Evolutionary conservation across 2,113 vertebrate species (phyloP).

Genomic region (Regulus satrapa): DNA sequence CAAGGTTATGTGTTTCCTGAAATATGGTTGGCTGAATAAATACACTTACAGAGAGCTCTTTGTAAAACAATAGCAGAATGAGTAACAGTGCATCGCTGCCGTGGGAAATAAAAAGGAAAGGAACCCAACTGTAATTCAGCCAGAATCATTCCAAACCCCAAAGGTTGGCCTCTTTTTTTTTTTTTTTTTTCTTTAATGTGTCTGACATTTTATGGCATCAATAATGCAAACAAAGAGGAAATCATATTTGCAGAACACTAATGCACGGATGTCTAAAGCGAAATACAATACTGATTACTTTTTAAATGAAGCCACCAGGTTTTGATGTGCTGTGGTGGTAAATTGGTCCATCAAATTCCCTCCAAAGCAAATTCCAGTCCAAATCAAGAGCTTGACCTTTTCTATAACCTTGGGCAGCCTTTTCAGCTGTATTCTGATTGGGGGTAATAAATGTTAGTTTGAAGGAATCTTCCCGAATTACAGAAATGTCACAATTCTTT

Average conservation of each 20-base stretch:
- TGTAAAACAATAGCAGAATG: constrained; percentile 40
- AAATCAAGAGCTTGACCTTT: constrained; percentile 44
- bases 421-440: constrained; percentile 25
- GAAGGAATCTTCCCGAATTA: background rate
- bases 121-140: constrained; percentile 42
- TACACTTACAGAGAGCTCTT: background rate
- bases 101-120: constrained; percentile 51
- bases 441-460: background rate
- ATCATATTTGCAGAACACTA: constrained; percentile 56
- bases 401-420: constrained; percentile 28
- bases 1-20: constrained; percentile 1
- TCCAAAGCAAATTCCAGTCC: constrained; percentile 48
- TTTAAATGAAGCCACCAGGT: constrained; percentile 62
- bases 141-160: constrained; percentile 53
- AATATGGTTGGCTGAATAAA: background rate
- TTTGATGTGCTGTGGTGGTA: constrained; percentile 51
- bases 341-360: constrained; percentile 48
- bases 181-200: constrained; percentile 53
- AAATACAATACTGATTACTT: constrained; percentile 63
- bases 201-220: constrained; percentile 70
- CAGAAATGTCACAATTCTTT: background rate
- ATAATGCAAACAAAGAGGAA: constrained; percentile 66
- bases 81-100: constrained; percentile 21
- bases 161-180: constrained; percentile 39
- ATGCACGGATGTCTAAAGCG: constrained; percentile 58